phyloP scores from a whole-genome alignment of 2,888 invertebrate genomes.

The Capitulum mitella region DNA sequence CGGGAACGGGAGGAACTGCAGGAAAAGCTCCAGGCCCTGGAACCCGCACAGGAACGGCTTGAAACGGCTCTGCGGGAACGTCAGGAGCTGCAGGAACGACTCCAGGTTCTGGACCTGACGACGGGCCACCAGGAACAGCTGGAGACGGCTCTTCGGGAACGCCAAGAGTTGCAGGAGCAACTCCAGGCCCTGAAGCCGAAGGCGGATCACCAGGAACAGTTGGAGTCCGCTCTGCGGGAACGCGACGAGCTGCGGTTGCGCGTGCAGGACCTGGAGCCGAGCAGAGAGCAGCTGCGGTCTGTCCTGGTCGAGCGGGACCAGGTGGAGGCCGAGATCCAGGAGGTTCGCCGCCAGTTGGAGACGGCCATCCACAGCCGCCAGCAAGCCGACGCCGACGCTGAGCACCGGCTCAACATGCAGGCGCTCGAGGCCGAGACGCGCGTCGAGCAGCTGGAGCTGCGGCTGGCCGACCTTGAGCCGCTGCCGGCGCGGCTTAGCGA shows the following conservation, averaged over 20 bases:
- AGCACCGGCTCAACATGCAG: slow-evolving; percentile 15
- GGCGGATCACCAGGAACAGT: not conserved
- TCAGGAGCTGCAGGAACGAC: not conserved
- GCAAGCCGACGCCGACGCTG: not conserved
- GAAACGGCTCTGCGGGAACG: not conserved
- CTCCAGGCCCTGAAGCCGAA: not conserved
- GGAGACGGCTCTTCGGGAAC: not conserved
- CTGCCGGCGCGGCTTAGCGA: not conserved
- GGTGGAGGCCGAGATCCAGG: not conserved
- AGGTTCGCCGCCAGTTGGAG: not conserved
- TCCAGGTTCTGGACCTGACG: not conserved
- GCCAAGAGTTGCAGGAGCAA: not conserved
- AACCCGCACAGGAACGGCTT: not conserved
- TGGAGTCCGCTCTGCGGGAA: not conserved
- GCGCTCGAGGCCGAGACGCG: slow-evolving; percentile 4
- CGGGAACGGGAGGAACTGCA: not conserved
- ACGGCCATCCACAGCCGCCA: not conserved
- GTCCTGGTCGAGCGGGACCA: not conserved
- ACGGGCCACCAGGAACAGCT: not conserved
- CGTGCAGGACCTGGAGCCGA: not conserved
- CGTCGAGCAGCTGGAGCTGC: slow-evolving; percentile 1
- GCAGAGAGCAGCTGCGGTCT: not conserved
- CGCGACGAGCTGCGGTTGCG: not conserved
- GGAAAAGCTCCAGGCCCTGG: not conserved
- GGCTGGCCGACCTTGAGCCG: slow-evolving; percentile 17